Base-by-base conservation (phyloP, 1,140 invertebrate species). In the Polypedilum pembai region DNA sequence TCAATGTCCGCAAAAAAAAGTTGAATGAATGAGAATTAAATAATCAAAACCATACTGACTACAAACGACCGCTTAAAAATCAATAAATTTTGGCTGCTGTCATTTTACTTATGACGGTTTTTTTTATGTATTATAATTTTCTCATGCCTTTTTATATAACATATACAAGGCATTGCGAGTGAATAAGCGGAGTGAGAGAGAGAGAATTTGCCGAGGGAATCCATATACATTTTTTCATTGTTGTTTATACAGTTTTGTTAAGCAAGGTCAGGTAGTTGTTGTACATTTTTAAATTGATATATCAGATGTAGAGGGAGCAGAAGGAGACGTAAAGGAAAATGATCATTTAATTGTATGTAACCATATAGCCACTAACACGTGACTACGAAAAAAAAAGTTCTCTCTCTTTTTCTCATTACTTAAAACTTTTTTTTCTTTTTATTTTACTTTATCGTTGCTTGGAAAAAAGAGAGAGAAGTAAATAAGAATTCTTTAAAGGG, bases 201-300 rank as follows among this genome's bases (percentile, higher is more conserved):
- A 69, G 17, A 69, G 65, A 69, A 69, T 69, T 69, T 69, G 65
- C 65, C 65, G 65, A 18, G 65, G 65, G 65, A 69, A 69, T 69
- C 65, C 65, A 69, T 69, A 69, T 69, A 69, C 65, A 69, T 69
- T 69, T 69, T 69, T 69, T 69, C 65, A 69, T 69, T 69, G 65
- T 69, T 69, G 65, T 69, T 69, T 69, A 69, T 69, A 69, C 17
- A 69, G 65, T 69, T 69, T 69, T 69, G 65, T 69, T 69, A 69
- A 69, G 65, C 65, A 69, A 69, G 65, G 65, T 69, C 65, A 69
- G 65, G 65, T 69, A 69, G 65, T 69, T 69, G 18, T 69, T 69
- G 18, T 69, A 69, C 65, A 69, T 69, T 69, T 69, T 69, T 69
- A 69, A 69, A 69, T 69, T 69, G 65, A 69, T 69, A 69, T 69